phyloP scores from a whole-genome alignment of 2,113 vertebrate genomes.

The Nyctereutes procyonoides region DNA sequence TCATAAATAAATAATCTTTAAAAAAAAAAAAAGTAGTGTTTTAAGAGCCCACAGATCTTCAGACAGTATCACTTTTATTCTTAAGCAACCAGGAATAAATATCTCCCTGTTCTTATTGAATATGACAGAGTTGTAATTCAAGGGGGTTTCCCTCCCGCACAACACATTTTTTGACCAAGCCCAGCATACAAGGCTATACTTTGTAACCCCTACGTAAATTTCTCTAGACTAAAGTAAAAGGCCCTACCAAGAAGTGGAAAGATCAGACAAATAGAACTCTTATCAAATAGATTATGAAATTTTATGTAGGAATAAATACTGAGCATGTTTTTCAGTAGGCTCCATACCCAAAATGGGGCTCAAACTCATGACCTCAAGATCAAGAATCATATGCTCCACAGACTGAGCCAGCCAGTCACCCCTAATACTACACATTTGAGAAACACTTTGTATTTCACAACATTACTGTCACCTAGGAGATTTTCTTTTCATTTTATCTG shows the following conservation, averaged over 20 bases:
- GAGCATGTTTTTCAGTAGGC: background rate
- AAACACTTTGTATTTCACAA: constrained; percentile 14
- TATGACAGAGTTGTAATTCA: background rate
- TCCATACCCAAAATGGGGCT: background rate
- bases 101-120: background rate
- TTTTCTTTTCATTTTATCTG: constrained; percentile 27
- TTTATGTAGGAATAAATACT: background rate
- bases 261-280: background rate
- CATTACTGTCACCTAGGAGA: background rate
- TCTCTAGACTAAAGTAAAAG: constrained; percentile 21
- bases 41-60: background rate
- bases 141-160: background rate
- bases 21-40: background rate
- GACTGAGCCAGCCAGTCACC: background rate
- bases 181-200: background rate
- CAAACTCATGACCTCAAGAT: background rate
- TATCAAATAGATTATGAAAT: background rate
- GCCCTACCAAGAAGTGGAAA: background rate
- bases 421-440: background rate
- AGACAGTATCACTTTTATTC: background rate
- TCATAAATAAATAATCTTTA: too few relatives aligned
- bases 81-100: background rate
- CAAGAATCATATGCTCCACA: background rate
- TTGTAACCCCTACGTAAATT: background rate
- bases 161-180: background rate